These are phyloP conservation scores for Dynastes grantii DNA, from an alignment of 2,888 invertebrate genomes.

Conservation along the genomic window DNA sequence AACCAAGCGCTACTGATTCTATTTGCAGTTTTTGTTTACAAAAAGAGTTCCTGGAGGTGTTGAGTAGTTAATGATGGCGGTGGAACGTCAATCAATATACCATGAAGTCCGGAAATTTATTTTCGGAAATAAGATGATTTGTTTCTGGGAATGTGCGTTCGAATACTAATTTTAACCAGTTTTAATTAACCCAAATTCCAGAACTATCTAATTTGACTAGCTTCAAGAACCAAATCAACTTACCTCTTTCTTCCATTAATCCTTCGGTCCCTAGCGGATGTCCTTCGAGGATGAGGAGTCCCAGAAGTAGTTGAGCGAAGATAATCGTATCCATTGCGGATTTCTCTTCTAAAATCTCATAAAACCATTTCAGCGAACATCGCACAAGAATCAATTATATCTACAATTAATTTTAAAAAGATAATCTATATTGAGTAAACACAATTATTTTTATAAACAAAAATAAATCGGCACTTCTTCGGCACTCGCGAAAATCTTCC, in stretches of 20 bases:
- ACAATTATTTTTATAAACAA: neutral
- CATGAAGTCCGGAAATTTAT: too few relatives aligned
- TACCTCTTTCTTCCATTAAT: conserved; percentile 64
- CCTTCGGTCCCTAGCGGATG: conserved; percentile 18
- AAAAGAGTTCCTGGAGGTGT: too few relatives aligned
- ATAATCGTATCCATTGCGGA: conserved; percentile 33
- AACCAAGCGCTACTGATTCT: too few relatives aligned
- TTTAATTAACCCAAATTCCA: neutral
- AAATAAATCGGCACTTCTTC: neutral
- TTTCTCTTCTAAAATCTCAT: conserved; percentile 16
- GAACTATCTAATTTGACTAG: neutral
- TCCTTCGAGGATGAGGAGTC: conserved; percentile 28
- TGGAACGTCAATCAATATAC: too few relatives aligned
- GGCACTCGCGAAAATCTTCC: neutral
- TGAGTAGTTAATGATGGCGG: too few relatives aligned
- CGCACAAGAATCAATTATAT: conserved; percentile 19
- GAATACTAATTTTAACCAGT: neutral
- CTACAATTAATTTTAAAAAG: neutral
- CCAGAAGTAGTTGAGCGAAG: conserved; percentile 14
- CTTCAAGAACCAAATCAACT: conserved; percentile 37
- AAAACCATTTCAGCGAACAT: conserved; percentile 33
- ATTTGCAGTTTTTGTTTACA: too few relatives aligned
- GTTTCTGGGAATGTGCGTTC: neutral
- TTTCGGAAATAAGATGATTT: too few relatives aligned
- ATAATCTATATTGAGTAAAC: too few relatives aligned